Base-by-base conservation (phyloP, 2,797 vertebrate species). In the Hypotaenidia philippensis region DNA sequence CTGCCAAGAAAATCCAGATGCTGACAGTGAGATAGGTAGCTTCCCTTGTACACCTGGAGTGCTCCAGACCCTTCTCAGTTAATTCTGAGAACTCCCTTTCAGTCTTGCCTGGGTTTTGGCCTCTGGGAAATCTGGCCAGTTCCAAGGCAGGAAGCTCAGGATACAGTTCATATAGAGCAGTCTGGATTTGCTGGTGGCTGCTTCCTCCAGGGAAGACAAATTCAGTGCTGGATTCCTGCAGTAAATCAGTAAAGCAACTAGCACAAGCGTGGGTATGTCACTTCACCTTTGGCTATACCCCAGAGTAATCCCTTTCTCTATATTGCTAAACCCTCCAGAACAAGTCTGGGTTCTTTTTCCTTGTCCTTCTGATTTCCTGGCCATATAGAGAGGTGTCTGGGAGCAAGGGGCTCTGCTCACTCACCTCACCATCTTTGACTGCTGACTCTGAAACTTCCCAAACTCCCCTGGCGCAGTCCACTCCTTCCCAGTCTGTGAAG, bases 381-480 rank as follows among this genome's bases (percentile, higher is more conserved):
- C 45, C 57, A 23, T 9, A 25, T 72, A 63, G 52, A 93, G 64
- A 86, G n/a, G 34, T 36, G 20, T 20, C 34, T 56, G 65, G 25
- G 41, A 71, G 72, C 0, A 1, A 65, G 47, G 21, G 57, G n/a
- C 36, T 68, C 66, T 38, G 56, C 34, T 84, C 45, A 98, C 99
- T 98, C 96, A 99, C 99, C 97, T 94, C 94, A 99, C 96, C 8
- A 98, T 96, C 89, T 86, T 98, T 63, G 99, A 99, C 55, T 96
- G 98, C 89, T 99, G 99, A 97, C 98, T 99, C 77, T 75, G 96
- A 92, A 99, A 99, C 87, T 99, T 99, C 38, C 98, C 98, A 95
- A 99, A 99, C 80, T 99, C 99, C 26, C 99, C 99, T 1, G 99
- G 99, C 2, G 98, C 99, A 0, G 99, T 98, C 99, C 99, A 99